A percentile compares a stretch with the other conserved stretches of the same genome.
These are phyloP conservation scores for Cerastoderma edule DNA, from an alignment of 2,888 invertebrate species.

Conservation along the genomic window DNA sequence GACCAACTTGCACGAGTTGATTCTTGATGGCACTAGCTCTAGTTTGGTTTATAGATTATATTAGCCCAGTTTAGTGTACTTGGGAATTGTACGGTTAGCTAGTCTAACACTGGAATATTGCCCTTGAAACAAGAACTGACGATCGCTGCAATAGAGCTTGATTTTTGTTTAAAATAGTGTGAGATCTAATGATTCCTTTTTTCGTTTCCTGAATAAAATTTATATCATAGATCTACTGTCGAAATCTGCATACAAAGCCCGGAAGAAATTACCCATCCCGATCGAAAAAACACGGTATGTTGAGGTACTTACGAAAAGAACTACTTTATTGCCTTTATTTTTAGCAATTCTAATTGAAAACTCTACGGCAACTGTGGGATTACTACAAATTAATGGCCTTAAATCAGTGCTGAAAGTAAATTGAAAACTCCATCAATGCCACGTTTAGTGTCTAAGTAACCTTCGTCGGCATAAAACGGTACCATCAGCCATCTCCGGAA, in stretches of 20 bases:
- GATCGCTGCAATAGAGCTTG: background rate
- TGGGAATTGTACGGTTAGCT: no score
- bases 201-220: background rate
- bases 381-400: conserved; percentile 14
- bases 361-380: conserved; percentile 2
- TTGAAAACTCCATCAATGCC: conserved; percentile 15
- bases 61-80: no score
- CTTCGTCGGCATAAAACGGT: no score
- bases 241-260: background rate
- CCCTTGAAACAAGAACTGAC: no score
- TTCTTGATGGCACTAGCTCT: no score
- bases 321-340: conserved; percentile 14
- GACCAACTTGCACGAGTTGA: no score
- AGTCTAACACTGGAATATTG: no score
- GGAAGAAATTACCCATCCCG: background rate
- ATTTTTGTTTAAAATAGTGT: background rate
- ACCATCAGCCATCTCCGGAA: no score
- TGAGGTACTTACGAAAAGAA: no score
- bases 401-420: conserved; percentile 8
- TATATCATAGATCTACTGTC: background rate
- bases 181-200: background rate
- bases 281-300: background rate
- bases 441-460: no score
- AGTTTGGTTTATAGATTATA: no score
- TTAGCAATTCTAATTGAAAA: conserved; percentile 20